Conservation (phyloP, 2,113 vertebrate species). For the Gobiocypris rarus region DNA sequence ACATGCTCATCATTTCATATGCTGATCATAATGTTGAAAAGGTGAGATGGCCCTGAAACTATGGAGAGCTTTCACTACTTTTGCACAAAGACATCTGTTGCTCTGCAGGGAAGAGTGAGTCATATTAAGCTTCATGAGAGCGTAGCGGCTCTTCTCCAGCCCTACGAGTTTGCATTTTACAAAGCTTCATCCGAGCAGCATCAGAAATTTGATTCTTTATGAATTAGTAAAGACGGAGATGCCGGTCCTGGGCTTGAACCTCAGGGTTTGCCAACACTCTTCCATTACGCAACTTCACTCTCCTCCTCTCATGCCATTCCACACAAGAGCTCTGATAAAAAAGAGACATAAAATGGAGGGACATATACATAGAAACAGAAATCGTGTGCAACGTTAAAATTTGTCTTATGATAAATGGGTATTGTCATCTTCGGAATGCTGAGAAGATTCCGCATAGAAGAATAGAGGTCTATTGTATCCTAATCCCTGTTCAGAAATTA, state of each 20-base stretch:
- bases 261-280: neutral
- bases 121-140: slow-evolving; percentile 58
- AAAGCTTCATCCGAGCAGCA: neutral
- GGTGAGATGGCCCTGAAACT: slow-evolving; percentile 19
- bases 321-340: neutral
- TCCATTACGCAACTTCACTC: neutral
- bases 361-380: slow-evolving; percentile 6
- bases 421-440: neutral
- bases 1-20: neutral
- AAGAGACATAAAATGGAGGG: neutral
- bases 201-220: slow-evolving; percentile 16
- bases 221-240: slow-evolving; percentile 33
- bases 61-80: slow-evolving; percentile 48
- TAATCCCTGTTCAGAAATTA: neutral
- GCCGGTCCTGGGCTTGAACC: neutral
- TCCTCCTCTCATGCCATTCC: neutral
- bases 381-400: neutral
- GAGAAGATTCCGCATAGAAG: neutral
- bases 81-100: slow-evolving; percentile 70
- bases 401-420: neutral
- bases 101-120: slow-evolving; percentile 70
- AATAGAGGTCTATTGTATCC: neutral
- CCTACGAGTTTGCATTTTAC: slow-evolving; percentile 14
- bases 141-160: slow-evolving; percentile 52
- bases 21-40: slow-evolving; percentile 12